A percentile compares a stretch with the other conserved stretches of the same genome.
Conservation (phyloP, 2,113 vertebrate genomes). For the Neogobius melanostomus region DNA sequence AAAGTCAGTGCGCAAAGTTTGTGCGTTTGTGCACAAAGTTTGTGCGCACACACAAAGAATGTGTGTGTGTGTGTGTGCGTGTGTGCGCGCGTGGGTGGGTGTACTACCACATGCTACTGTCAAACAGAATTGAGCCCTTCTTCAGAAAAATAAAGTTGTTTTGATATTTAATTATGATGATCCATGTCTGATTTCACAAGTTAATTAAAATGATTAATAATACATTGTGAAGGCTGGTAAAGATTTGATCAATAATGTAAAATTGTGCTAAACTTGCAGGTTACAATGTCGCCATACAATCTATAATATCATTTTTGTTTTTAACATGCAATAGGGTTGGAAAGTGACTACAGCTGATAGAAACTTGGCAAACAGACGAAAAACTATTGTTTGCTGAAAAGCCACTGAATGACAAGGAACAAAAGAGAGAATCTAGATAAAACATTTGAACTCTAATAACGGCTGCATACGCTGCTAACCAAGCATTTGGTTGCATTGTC, state of each 20-base stretch:
- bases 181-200: not conserved
- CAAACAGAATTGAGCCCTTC: not conserved
- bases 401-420: slow-evolving; percentile 45
- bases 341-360: not conserved
- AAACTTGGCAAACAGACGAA: slow-evolving; percentile 41
- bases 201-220: not conserved
- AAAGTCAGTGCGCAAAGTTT: no score
- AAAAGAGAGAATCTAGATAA: slow-evolving; percentile 46
- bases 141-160: not conserved
- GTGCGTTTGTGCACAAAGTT: no score
- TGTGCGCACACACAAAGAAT: no score
- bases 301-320: no score
- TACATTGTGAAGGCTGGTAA: no score
- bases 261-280: not conserved
- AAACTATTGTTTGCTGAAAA: slow-evolving; percentile 37
- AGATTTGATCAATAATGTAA: not conserved
- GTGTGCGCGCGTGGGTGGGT: no score
- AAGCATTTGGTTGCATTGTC: slow-evolving; percentile 47
- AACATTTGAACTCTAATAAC: slow-evolving; percentile 53
- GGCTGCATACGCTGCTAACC: slow-evolving; percentile 40
- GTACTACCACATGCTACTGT: no score
- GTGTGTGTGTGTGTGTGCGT: no score
- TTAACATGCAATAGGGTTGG: slow-evolving; percentile 3
- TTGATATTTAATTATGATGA: not conserved
- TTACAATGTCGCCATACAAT: not conserved